Conservation (phyloP, 2,797 vertebrate genomes). For the Enteromius treurensis region DNA sequence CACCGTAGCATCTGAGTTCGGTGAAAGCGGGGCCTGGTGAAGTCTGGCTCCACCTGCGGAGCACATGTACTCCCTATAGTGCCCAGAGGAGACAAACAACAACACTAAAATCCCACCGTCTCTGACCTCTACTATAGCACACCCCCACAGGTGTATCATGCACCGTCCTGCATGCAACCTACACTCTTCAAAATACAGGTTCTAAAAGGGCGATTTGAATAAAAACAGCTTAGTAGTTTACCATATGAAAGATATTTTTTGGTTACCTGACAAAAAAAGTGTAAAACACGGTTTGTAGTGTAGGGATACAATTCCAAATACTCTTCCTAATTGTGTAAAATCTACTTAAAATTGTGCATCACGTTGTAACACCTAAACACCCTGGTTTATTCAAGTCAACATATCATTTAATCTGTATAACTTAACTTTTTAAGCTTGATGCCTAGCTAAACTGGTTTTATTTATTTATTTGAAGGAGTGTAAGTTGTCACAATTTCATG, state of each 20-base stretch:
- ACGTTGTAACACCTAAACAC: not conserved
- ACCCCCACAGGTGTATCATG: not conserved
- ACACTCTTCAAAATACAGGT: not conserved
- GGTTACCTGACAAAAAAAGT: not conserved
- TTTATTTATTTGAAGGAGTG: not conserved
- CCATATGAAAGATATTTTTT: not conserved
- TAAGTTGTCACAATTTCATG: not conserved
- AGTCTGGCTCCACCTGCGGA: conserved; percentile 64
- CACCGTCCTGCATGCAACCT: not conserved
- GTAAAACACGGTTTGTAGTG: not conserved
- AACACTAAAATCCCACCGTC: conserved; percentile 31
- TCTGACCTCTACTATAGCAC: conserved; percentile 24
- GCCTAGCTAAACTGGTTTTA: not conserved
- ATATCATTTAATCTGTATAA: not conserved
- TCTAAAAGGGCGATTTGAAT: not conserved
- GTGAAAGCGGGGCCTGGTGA: conserved; percentile 34
- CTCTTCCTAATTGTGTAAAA: not conserved
- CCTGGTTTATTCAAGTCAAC: not conserved
- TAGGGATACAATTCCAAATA: not conserved
- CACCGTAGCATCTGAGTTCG: conserved; percentile 52
- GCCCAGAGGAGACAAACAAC: conserved; percentile 56
- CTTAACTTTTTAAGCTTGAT: not conserved
- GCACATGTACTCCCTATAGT: conserved; percentile 56
- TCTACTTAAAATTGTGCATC: not conserved
- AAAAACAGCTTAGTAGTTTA: not conserved